phyloP scores from a whole-genome alignment of 2,797 vertebrate genomes.

The Podarcis lilfordi region DNA sequence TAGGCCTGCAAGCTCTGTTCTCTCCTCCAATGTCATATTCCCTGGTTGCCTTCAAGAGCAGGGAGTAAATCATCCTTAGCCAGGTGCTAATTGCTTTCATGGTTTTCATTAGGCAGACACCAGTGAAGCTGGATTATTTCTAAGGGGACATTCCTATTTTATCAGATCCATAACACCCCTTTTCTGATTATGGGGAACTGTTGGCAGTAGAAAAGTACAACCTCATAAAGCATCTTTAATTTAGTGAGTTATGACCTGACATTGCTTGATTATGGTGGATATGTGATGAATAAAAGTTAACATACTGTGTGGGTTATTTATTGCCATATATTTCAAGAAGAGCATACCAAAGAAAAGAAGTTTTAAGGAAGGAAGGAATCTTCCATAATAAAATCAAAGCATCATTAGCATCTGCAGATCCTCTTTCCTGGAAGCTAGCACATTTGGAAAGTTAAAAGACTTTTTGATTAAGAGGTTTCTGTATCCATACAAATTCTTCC shows the following conservation, averaged over 20 bases:
- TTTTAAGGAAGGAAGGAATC: not conserved
- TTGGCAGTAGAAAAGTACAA: conserved; percentile 1
- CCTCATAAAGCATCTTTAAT: conserved; percentile 15
- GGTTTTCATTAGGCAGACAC: conserved; percentile 11
- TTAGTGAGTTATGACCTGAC: conserved; percentile 7
- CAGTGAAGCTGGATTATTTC: not conserved
- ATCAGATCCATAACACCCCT: not conserved
- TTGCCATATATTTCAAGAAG: conserved; percentile 1
- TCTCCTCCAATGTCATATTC: no score
- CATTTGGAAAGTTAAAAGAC: not conserved
- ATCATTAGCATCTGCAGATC: not conserved
- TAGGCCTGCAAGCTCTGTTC: not conserved
- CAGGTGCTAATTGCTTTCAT: not conserved
- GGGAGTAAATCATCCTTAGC: no score
- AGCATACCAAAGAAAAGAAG: not conserved
- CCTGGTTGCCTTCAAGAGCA: not conserved
- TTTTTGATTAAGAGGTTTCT: conserved; percentile 15
- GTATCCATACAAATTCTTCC: not conserved
- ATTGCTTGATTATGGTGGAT: conserved; percentile 7
- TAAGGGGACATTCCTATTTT: conserved; percentile 1
- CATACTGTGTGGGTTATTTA: conserved; percentile 13
- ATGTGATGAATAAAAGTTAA: conserved; percentile 18
- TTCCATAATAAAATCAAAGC: not conserved
- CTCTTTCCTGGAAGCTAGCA: not conserved
- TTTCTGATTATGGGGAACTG: not conserved